Base-by-base conservation (phyloP, 2,888 invertebrate species). In the Oligia strigilis region DNA sequence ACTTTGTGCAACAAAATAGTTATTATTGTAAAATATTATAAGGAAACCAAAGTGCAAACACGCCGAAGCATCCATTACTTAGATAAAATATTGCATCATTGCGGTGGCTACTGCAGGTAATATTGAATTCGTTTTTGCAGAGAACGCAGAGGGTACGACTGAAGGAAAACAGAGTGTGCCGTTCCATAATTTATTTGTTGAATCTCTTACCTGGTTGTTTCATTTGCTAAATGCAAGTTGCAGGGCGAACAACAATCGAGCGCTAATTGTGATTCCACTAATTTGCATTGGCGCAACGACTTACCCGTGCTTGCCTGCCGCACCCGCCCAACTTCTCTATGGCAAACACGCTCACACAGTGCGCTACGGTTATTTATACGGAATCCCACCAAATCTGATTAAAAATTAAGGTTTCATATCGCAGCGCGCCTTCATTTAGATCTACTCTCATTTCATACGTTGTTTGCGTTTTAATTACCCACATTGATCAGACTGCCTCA, bases 201-300 rank as follows among this genome's bases (percentile, higher is more conserved):
- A 94, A 94, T 92, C 92, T 92, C 91, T 93, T 93, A 94, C 94
- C 93, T 93, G 93, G 91, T 91, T 93, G 93, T 94, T 95, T 94
- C 92, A 94, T 94, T 95, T 93, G 92, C 90, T 95, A 94, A 95
- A 95, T 95, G 93, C 93, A 92, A 93, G 92, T 92, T 93, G 93
- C 93, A 92, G 92, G 90, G 92, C 89, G 93, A 93, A 94, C 93
- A 93, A 95, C 95, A 95, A 95, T 95, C 93, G 93, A 93, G 94
- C 92, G 92, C 94, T 95, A 95, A 96, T 95, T 96, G 95, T 94
- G 93, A 96, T 96, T 95, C 94, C 91, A 92, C 94, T 95, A 95
- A 96, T 95, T 96, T 95, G 94, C 95, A 96, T 95, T 92, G 92
- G 92, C 90, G 91, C 92, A 86, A 88, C 91, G 89, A 91, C 92